Evolutionary conservation across 1,140 invertebrate species (phyloP).

Genomic region (Mesaphorura yosii): DNA sequence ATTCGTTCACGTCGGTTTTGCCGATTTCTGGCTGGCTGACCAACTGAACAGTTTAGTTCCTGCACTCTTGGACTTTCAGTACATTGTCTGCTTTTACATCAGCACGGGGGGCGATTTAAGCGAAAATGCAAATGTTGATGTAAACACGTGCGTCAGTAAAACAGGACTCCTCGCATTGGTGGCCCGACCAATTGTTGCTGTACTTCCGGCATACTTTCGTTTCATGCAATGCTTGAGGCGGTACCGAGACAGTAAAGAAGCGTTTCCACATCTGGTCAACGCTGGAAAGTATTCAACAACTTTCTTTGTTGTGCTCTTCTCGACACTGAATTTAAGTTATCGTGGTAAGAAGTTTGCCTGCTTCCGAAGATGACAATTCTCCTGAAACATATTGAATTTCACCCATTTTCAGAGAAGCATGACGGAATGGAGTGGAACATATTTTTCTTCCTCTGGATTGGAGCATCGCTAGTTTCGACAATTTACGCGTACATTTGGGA

Average conservation of each 20-base stretch:
- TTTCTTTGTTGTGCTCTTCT: conserved; percentile 84
- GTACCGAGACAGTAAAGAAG: conserved; percentile 76
- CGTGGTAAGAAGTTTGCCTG: conserved; percentile 41
- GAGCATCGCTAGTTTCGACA: conserved; percentile 60
- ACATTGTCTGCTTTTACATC: conserved; percentile 33
- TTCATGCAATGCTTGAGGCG: conserved; percentile 94
- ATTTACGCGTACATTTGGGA: conserved; percentile 88
- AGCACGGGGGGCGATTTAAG: no score
- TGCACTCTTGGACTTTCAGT: conserved; percentile 87
- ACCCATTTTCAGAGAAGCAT: conserved; percentile 44
- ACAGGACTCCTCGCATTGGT: no score
- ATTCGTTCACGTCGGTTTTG: conserved; percentile 90
- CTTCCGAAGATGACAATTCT: conserved; percentile 1
- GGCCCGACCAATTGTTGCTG: conserved; percentile 65
- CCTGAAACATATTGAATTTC: not conserved
- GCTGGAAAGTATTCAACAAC: conserved; percentile 97
- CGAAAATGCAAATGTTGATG: conserved; percentile 14
- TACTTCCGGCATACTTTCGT: conserved; percentile 90
- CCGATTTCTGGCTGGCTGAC: conserved; percentile 99
- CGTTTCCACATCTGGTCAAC: conserved; percentile 91
- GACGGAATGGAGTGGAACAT: conserved; percentile 47
- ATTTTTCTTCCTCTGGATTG: conserved; percentile 68
- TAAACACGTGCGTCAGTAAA: conserved; percentile 28
- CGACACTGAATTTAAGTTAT: conserved; percentile 57
- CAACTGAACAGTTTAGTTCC: conserved; percentile 88